Base-by-base conservation (phyloP, 2,113 vertebrate genomes). In the Rallus limicola region DNA sequence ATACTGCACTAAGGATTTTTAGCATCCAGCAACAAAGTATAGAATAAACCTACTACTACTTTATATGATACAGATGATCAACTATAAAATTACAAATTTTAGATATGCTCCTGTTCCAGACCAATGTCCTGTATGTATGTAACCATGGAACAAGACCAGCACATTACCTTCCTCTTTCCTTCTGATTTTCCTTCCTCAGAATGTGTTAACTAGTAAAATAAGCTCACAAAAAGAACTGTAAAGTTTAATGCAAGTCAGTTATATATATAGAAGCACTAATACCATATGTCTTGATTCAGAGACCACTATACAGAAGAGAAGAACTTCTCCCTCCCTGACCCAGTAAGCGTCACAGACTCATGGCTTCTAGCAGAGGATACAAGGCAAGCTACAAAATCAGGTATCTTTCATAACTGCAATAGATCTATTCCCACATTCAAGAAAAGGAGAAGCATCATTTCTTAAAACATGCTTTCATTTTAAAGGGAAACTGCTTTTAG, bases 131-230 rank as follows among this genome's bases (percentile, higher is more conserved):
- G 3, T 12, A 65, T 0, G 0, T 44, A 63, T 6, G 9, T 25
- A 93, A 74, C 42, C 48, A 36, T 6, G n/a, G 86, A 92, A 88
- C 46, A 83, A 62, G 50, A 40, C 21, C 21, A 46, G 53, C 31
- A 81, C 42, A 18, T 4, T 3, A 53, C 19, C 68, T 92, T 93
- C 75, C 75, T 93, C 94, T 88, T 85, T 88, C 71, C 13, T 82
- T 90, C 40, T 23, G 59, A 65, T 74, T 83, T 81, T 77, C n/a
- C 74, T 91, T 84, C 53, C 83, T 92, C 77, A 56, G 50, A 81
- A 60, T 24, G 33, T 16, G 16, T 68, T 71, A 48, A 74, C 21
- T 86, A 70, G 55, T 34, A 74, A 75, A 84, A 89, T 42, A 81
- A 88, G 36, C 65, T 82, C 56, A 59, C 2, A 3, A 81, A 86